These are phyloP conservation scores for Parascotia fuliginaria DNA, from an alignment of 2,888 invertebrate species.

Conservation along the genomic window DNA sequence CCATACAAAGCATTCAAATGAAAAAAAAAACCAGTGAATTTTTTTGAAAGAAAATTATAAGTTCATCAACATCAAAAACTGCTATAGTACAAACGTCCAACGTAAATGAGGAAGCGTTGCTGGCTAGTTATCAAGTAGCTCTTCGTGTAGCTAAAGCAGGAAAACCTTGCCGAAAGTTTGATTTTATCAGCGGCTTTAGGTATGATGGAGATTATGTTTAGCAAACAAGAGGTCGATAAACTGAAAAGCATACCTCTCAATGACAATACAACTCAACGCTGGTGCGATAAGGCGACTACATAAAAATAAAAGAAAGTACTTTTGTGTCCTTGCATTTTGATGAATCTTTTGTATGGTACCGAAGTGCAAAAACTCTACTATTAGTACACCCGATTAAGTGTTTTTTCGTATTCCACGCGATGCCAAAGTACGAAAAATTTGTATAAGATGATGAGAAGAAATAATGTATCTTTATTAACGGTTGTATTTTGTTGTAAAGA, in stretches of 20 bases:
- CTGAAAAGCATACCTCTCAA: conserved; percentile 41
- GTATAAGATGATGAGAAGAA: no score
- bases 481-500: no score
- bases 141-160: conserved; percentile 27
- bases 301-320: no score
- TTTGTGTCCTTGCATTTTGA: no score
- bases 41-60: conserved; percentile 23
- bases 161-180: conserved; percentile 42
- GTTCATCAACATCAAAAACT: conserved; percentile 13
- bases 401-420: no score
- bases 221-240: conserved; percentile 18
- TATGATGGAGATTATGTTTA: conserved; percentile 15
- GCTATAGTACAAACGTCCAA: conserved; percentile 10
- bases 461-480: no score
- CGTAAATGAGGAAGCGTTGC: conserved; percentile 30
- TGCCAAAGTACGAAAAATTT: no score
- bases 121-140: conserved; percentile 6
- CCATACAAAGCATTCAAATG: conserved; percentile 20
- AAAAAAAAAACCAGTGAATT: conserved; percentile 19
- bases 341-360: no score
- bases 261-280: conserved; percentile 38
- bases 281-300: no score
- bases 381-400: no score
- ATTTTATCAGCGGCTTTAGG: conserved; percentile 42
- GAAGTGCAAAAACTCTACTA: no score